phyloP scores from a whole-genome alignment of 2,113 vertebrate species.

The Syngnathus floridae region DNA sequence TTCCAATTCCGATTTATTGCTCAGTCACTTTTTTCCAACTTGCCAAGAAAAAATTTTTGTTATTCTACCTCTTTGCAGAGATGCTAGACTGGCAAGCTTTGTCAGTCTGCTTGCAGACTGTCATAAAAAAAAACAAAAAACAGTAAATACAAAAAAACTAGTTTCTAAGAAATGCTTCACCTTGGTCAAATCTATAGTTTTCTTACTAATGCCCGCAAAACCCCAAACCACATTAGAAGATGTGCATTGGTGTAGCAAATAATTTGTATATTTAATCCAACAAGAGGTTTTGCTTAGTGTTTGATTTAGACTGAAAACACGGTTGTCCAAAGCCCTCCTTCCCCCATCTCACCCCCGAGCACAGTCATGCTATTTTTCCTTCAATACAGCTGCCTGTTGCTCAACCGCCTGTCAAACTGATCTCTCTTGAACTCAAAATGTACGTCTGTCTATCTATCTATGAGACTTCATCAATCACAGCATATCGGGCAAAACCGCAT shows the following conservation, averaged over 20 bases:
- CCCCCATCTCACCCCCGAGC: neutral
- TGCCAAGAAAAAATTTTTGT: constrained; percentile 10
- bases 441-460: neutral
- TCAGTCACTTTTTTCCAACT: constrained; percentile 15
- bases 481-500: neutral
- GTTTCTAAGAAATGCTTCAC: no score
- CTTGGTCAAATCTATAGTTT: neutral
- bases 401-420: neutral
- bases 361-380: neutral
- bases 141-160: neutral
- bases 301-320: neutral
- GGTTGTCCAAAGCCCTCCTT: neutral
- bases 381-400: neutral
- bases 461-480: neutral
- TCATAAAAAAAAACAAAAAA: neutral
- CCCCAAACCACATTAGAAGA: neutral
- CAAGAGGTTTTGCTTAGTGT: neutral
- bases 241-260: neutral
- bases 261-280: neutral
- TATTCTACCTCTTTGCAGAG: neutral
- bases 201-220: neutral
- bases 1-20: constrained; percentile 19
- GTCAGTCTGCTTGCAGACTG: constrained; percentile 2
- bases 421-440: neutral
- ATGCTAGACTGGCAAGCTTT: constrained; percentile 8